Percentiles rank a stretch among this genome's conserved stretches.
phyloP scores from a whole-genome alignment of 2,888 invertebrate genomes.

The Caradrina kadenii region DNA sequence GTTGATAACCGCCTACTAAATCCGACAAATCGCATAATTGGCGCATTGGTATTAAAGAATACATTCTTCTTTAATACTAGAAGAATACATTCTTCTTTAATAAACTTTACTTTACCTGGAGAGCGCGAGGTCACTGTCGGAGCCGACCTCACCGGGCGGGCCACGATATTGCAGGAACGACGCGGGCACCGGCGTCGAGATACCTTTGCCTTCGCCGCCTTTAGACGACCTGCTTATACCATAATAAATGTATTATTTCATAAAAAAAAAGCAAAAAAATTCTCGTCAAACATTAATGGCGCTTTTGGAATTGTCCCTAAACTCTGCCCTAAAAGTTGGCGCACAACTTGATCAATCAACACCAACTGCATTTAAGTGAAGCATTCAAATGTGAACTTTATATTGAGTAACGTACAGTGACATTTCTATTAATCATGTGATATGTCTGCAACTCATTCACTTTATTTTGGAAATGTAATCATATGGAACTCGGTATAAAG shows the following conservation, averaged over 20 bases:
- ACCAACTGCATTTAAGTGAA: too few species aligned
- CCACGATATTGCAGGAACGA: conserved; percentile 89
- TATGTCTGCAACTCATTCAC: too few species aligned
- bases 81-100: too few species aligned
- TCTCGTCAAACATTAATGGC: not conserved
- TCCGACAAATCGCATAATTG: too few species aligned
- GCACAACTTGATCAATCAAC: too few species aligned
- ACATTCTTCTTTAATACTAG: too few species aligned
- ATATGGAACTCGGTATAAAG: too few species aligned
- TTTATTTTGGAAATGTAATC: too few species aligned
- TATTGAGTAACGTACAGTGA: not conserved
- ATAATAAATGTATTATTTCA: conserved; percentile 1
- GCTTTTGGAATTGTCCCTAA: not conserved
- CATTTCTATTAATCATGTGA: not conserved
- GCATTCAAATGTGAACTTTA: not conserved
- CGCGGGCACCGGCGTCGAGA: conserved; percentile 83
- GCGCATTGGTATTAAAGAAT: too few species aligned
- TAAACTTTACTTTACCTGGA: conserved; percentile 75
- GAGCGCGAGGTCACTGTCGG: conserved; percentile 85
- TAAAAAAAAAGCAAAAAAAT: not conserved
- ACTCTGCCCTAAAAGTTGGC: too few species aligned
- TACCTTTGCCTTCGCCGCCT: conserved; percentile 71
- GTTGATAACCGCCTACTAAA: too few species aligned
- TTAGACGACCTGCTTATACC: conserved; percentile 55
- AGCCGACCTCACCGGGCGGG: conserved; percentile 86